Evolutionary conservation across 2,888 invertebrate species (phyloP).

Genomic region (Cheilosia vernalis): DNA sequence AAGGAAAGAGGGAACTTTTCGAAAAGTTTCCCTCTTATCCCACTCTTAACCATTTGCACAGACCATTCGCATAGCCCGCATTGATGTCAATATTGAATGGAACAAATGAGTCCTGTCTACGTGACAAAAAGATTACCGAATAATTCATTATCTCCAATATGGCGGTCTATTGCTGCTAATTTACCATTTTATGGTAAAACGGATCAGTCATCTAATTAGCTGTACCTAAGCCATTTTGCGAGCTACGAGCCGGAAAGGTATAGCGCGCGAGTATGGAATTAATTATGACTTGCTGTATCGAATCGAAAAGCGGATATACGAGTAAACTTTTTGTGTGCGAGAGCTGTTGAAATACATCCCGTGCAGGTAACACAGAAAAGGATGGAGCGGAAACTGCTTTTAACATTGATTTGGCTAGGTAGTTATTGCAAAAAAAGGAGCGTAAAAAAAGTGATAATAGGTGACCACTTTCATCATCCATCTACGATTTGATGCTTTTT

Average conservation of each 20-base stretch:
- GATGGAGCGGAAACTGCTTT: too few species aligned
- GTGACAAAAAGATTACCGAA: slow-evolving; percentile 58
- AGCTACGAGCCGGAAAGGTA: neutral
- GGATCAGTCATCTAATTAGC: slow-evolving; percentile 55
- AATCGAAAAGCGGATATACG: neutral
- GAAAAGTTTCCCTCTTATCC: slow-evolving; percentile 29
- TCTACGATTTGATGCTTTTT: too few species aligned
- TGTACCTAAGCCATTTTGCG: slow-evolving; percentile 24
- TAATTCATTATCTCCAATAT: slow-evolving; percentile 45
- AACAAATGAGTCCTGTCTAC: slow-evolving; percentile 53
- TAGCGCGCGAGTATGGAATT: neutral
- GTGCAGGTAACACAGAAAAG: neutral
- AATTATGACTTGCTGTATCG: neutral
- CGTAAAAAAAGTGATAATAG: too few species aligned
- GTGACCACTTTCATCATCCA: too few species aligned
- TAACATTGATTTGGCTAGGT: neutral
- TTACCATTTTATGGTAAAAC: slow-evolving; percentile 41
- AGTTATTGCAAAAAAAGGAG: neutral
- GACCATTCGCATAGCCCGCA: neutral
- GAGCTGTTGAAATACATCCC: neutral
- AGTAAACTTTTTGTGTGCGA: neutral
- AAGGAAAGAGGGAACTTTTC: slow-evolving; percentile 20
- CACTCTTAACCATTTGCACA: slow-evolving; percentile 9
- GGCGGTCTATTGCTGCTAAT: slow-evolving; percentile 48
- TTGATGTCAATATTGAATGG: slow-evolving; percentile 54